These are phyloP conservation scores for Schizaphis graminum DNA, from an alignment of 2,888 invertebrate species.

Conservation along the genomic window DNA sequence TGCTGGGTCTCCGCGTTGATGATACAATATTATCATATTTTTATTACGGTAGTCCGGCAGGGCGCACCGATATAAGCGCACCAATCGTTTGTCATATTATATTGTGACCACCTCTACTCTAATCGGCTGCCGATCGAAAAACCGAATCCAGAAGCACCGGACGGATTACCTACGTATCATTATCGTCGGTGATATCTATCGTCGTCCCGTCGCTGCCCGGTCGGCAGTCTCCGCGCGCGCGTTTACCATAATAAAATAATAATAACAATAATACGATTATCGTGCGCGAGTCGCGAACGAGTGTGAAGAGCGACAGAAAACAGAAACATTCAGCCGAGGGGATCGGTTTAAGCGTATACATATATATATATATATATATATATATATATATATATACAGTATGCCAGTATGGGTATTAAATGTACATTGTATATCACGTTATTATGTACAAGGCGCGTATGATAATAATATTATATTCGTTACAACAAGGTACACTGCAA, in stretches of 20 bases:
- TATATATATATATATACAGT: too few relatives aligned
- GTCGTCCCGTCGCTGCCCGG: not conserved
- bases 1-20: not conserved
- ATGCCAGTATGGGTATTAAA: not conserved
- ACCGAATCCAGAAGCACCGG: constrained; percentile 56
- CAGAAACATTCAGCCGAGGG: not conserved
- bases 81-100: not conserved
- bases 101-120: not conserved
- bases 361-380: too few relatives aligned
- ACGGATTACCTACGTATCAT: constrained; percentile 27
- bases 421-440: not conserved
- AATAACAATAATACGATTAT: constrained; percentile 39
- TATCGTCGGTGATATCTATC: constrained; percentile 23
- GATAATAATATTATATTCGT: constrained; percentile 3
- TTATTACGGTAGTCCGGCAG: not conserved
- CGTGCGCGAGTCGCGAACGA: not conserved
- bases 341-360: not conserved
- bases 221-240: not conserved
- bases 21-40: not conserved
- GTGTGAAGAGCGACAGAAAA: constrained; percentile 7
- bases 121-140: constrained; percentile 46
- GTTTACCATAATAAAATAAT: constrained; percentile 45
- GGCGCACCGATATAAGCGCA: not conserved
- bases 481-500: not conserved
- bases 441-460: not conserved